phyloP scores from a whole-genome alignment of 1,140 invertebrate species.

The Brachionus sp. region DNA sequence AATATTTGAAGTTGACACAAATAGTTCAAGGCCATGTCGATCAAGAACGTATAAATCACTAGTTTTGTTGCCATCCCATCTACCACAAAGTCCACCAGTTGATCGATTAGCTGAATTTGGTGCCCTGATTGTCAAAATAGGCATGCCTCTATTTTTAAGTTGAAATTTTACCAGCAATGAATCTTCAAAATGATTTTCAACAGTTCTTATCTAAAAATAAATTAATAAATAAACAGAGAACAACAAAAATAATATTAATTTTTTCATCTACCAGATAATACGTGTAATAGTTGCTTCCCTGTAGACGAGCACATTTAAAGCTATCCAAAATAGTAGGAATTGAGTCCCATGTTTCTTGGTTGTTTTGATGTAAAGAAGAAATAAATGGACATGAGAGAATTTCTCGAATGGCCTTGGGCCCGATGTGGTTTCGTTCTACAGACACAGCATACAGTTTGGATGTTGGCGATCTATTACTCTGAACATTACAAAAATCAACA shows the following conservation, averaged over 20 bases:
- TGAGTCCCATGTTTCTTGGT: background rate
- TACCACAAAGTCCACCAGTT: conserved; percentile 7
- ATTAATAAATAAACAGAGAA: no score
- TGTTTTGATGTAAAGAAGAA: background rate
- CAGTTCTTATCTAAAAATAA: background rate
- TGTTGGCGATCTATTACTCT: conserved; percentile 1
- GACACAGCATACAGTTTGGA: background rate
- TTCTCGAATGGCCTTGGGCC: background rate
- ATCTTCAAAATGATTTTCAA: background rate
- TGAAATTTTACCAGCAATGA: background rate
- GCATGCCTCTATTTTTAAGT: background rate
- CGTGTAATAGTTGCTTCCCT: background rate
- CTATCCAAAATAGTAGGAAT: background rate
- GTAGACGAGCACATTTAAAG: no score
- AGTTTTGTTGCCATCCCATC: background rate
- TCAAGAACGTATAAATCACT: background rate
- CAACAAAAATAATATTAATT: background rate
- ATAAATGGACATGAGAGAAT: background rate
- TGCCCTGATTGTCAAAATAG: background rate
- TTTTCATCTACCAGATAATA: background rate
- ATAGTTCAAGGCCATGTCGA: conserved; percentile 30
- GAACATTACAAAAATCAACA: conserved; percentile 23
- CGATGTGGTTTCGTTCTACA: background rate
- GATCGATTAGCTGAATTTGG: background rate
- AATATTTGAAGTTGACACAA: background rate